These are phyloP conservation scores for Orthosia cruda DNA, from an alignment of 2,888 invertebrate species.

Conservation along the genomic window DNA sequence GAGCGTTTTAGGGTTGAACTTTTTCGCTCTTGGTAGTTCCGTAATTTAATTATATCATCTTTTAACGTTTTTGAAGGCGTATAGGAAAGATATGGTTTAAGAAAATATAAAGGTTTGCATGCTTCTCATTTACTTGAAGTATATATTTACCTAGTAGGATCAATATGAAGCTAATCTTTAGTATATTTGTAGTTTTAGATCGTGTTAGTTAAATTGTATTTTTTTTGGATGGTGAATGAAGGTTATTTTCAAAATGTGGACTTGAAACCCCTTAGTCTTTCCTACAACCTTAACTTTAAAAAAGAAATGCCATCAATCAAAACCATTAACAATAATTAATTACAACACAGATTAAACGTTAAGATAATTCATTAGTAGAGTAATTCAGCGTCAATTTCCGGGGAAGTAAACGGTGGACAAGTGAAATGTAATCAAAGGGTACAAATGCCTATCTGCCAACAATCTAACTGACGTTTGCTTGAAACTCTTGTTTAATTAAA, in stretches of 20 bases:
- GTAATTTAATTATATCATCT: background rate
- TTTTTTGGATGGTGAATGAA: background rate
- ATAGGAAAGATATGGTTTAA: background rate
- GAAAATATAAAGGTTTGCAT: background rate
- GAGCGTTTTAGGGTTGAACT: slow-evolving; percentile 7
- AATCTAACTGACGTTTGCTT: slow-evolving; percentile 82
- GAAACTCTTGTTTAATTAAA: slow-evolving; percentile 82
- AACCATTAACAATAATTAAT: slow-evolving; percentile 26
- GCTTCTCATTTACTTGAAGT: background rate
- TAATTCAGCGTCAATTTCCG: slow-evolving; percentile 64
- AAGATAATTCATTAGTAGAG: slow-evolving; percentile 60
- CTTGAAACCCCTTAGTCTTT: background rate
- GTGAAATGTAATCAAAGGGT: slow-evolving; percentile 85
- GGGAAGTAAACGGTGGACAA: slow-evolving; percentile 74
- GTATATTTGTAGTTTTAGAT: background rate
- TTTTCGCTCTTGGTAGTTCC: background rate
- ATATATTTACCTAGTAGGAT: background rate
- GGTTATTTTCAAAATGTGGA: background rate
- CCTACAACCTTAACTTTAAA: background rate
- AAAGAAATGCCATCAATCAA: slow-evolving; percentile 7
- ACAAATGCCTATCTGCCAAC: slow-evolving; percentile 78
- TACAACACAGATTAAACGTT: slow-evolving; percentile 60
- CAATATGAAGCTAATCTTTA: background rate
- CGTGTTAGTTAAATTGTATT: background rate
- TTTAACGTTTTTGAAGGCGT: background rate